Evolutionary conservation across 2,888 invertebrate genomes (phyloP).

Genomic region (Taphrorychus bicolor): DNA sequence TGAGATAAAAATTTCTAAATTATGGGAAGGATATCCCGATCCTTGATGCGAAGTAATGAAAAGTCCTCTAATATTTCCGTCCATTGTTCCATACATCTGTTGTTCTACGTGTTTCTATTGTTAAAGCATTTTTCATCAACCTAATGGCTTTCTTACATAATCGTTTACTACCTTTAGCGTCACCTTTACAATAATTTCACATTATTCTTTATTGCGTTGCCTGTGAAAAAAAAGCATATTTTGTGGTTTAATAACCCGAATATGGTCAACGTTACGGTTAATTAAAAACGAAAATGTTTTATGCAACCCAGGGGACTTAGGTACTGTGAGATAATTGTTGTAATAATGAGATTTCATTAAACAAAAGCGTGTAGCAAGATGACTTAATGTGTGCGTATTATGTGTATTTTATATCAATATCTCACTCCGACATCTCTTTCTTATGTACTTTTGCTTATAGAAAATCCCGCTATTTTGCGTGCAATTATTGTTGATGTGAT

Average conservation of each 20-base stretch:
- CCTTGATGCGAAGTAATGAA: background rate
- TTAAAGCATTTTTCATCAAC: background rate
- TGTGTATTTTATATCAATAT: too few relatives aligned
- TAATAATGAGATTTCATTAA: background rate
- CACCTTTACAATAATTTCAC: background rate
- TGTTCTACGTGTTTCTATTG: slow-evolving; percentile 1
- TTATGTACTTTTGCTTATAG: background rate
- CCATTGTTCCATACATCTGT: background rate
- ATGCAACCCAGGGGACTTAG: background rate
- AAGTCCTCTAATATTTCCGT: slow-evolving; percentile 2
- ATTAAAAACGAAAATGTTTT: background rate
- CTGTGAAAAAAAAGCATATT: background rate
- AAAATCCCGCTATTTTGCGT: background rate
- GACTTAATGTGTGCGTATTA: background rate
- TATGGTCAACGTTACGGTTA: background rate
- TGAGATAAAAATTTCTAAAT: background rate
- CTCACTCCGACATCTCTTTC: too few relatives aligned
- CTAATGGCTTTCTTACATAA: background rate
- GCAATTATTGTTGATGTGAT: background rate
- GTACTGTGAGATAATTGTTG: too few relatives aligned
- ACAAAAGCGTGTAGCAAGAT: too few relatives aligned
- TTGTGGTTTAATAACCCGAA: slow-evolving; percentile 1
- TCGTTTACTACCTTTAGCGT: background rate
- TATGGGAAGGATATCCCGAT: background rate
- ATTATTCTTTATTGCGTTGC: background rate